phyloP scores from a whole-genome alignment of 2,113 vertebrate species.

The Sporophila hypoxantha region DNA sequence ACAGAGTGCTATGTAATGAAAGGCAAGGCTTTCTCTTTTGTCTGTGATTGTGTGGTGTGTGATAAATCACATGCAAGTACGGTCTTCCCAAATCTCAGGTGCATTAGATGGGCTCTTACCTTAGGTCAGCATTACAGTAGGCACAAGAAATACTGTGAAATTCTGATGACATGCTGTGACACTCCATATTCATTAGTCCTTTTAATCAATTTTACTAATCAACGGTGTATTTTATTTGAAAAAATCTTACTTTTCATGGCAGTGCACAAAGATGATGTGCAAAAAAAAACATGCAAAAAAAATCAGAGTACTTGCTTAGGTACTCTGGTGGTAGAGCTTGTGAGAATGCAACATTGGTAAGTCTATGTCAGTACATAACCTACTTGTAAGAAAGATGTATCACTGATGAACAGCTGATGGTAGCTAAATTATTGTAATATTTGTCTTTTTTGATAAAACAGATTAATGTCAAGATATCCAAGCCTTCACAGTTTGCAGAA shows the following conservation, averaged over 20 bases:
- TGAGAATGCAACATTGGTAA: slow-evolving; percentile 14
- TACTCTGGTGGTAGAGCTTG: slow-evolving; percentile 25
- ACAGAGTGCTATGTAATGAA: not conserved
- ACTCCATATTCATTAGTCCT: slow-evolving; percentile 30
- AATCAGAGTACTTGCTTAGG: not conserved
- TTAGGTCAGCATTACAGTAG: not conserved
- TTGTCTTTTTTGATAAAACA: slow-evolving; percentile 42
- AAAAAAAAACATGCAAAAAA: slow-evolving; percentile 27
- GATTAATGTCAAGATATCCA: slow-evolving; percentile 49
- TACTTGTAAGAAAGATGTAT: not conserved
- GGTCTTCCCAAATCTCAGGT: not conserved
- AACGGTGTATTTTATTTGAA: not conserved
- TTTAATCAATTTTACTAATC: slow-evolving; percentile 10
- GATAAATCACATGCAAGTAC: slow-evolving; percentile 35
- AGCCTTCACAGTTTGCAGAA: slow-evolving; percentile 67
- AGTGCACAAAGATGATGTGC: not conserved
- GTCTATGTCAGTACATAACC: not conserved
- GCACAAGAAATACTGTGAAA: not conserved
- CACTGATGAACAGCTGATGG: not conserved
- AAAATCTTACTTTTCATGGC: not conserved
- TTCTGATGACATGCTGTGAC: slow-evolving; percentile 22
- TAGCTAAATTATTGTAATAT: slow-evolving; percentile 26
- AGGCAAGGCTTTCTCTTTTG: not conserved
- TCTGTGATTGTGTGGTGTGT: not conserved
- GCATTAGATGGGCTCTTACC: slow-evolving; percentile 12